phyloP scores from a whole-genome alignment of 30 jellyfish, hydroid and myxozoan genomes.

The Aurelia sp. region DNA sequence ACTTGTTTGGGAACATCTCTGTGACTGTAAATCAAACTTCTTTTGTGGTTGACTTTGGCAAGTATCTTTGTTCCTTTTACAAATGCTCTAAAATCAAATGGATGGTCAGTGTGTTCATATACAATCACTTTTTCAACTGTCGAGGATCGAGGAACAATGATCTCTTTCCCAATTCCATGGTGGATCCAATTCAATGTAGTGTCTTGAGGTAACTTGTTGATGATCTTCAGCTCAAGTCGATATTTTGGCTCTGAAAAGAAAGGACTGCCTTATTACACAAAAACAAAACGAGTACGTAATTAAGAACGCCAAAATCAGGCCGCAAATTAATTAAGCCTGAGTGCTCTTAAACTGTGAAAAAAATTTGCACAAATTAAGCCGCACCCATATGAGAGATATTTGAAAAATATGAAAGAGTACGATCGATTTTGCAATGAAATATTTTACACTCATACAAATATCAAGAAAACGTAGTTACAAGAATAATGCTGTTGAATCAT shows the following conservation, averaged over 20 bases:
- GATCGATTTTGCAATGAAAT: no score
- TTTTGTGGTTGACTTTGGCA: conserved; percentile 3
- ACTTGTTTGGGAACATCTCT: not conserved
- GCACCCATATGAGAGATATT: no score
- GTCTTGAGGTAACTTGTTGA: conserved; percentile 14
- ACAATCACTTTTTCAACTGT: not conserved
- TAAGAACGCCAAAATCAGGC: no score
- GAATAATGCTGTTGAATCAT: no score
- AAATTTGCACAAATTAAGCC: no score
- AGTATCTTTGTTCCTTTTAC: not conserved
- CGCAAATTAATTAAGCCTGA: no score
- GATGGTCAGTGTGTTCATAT: conserved; percentile 1
- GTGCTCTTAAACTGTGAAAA: no score
- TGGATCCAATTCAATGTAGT: not conserved
- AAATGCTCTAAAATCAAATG: conserved; percentile 20
- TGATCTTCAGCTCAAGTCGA: conserved; percentile 1
- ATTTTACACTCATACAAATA: no score
- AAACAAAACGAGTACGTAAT: no score
- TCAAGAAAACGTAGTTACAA: no score
- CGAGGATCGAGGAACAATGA: not conserved
- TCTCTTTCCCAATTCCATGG: not conserved
- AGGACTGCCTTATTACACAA: not conserved
- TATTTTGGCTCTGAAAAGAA: conserved; percentile 23
- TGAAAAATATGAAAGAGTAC: no score
- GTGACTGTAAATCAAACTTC: conserved; percentile 30